Percentiles rank a stretch among this genome's conserved stretches.
Conservation (phyloP, 2,888 invertebrate genomes). For the Pristionchus maxplancki region DNA sequence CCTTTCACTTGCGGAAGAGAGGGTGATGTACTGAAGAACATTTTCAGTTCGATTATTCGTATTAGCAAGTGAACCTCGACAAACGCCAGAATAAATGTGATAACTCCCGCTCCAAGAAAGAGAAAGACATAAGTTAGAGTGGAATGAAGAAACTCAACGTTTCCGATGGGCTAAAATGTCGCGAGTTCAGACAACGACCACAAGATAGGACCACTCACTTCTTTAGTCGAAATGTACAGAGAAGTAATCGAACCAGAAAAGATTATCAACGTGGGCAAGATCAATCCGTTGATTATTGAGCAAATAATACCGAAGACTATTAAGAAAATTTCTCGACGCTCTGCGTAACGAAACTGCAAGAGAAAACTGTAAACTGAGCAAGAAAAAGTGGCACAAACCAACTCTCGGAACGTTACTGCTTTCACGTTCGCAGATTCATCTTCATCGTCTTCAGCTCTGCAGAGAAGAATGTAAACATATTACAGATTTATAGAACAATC, state of each 20-base stretch:
- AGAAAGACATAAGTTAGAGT: neutral
- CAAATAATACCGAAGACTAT: neutral
- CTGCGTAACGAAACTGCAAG: conserved; percentile 39
- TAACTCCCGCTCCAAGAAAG: neutral
- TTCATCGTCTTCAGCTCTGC: conserved; percentile 3
- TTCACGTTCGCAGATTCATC: neutral
- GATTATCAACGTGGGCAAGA: neutral
- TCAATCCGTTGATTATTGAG: neutral
- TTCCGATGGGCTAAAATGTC: neutral
- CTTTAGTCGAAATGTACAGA: neutral
- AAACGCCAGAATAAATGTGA: neutral
- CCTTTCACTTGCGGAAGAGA: neutral
- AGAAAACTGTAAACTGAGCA: neutral
- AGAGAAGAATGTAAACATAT: neutral
- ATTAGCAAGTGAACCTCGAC: conserved; percentile 1
- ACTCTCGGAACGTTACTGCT: neutral
- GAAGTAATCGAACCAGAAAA: neutral
- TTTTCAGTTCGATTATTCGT: neutral
- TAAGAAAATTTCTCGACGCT: neutral
- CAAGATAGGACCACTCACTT: neutral
- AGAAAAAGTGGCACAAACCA: neutral
- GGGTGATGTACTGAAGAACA: neutral
- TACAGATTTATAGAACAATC: neutral
- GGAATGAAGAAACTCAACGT: neutral
- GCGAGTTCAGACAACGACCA: neutral